Evolutionary conservation across 2,113 vertebrate genomes (phyloP).

Genomic region (Coptodon rendalli): DNA sequence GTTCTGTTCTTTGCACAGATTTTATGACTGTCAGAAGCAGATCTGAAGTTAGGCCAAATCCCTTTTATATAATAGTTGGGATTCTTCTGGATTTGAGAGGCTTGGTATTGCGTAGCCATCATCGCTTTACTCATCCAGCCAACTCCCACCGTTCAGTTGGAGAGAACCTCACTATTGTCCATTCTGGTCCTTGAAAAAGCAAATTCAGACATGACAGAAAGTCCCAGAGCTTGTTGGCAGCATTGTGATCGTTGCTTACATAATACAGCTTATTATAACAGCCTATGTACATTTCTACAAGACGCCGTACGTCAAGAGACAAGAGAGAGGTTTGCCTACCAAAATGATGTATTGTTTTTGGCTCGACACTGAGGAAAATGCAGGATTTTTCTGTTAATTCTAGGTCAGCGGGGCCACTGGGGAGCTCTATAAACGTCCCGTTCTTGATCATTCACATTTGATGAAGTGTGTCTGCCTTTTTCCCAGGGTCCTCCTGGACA

Average conservation of each 20-base stretch:
- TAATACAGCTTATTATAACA: background rate
- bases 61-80: background rate
- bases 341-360: conserved; percentile 26
- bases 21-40: background rate
- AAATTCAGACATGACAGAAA: conserved; percentile 5
- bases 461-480: conserved; percentile 57
- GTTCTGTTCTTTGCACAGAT: background rate
- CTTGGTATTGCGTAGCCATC: background rate
- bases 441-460: conserved; percentile 39
- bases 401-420: background rate
- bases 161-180: background rate
- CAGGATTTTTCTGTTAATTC: background rate
- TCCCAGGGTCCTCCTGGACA: conserved; percentile 83
- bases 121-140: background rate
- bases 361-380: conserved; percentile 19
- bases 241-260: background rate
- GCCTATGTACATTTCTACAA: background rate
- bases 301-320: conserved; percentile 6
- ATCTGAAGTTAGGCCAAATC: background rate
- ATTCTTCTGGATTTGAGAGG: background rate
- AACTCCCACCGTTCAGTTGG: background rate
- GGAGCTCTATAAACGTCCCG: conserved; percentile 22
- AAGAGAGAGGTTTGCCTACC: background rate
- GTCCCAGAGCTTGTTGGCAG: background rate
- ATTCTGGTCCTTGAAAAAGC: conserved; percentile 7